Evolutionary conservation across 2,797 vertebrate genomes (phyloP), one percentile per base, ranked within the genome.

Genomic region (Prionace glauca): DNA sequence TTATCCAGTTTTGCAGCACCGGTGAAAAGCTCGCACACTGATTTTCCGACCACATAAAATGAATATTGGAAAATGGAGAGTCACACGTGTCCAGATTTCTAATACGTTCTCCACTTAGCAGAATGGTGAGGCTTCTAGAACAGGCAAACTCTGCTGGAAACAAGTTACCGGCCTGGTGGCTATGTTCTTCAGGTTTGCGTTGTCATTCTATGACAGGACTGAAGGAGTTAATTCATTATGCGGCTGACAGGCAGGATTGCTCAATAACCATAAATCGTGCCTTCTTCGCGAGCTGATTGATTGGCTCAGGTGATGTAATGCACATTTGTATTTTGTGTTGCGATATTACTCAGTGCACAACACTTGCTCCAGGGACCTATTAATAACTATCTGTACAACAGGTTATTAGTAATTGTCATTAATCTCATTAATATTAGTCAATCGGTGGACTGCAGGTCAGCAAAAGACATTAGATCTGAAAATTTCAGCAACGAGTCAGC

Each of bases 221-320:
- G 41, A 77, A 95, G 26, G 45, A n/a, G 71, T 77, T 95, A 95
- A 95, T 74, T 94, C 41, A 95, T 95, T 95, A 32, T 50, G 32
- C 0, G 41, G 41, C 71, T 95, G 93, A 95, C 29, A 56, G 69
- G 5, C 71, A 45, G 71, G 71, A 77, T 95, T 74, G 50, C 93
- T 56, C 14, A 71, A 45, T 9, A 29, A 56, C 71, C 26, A 56
- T 95, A 60, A 95, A 74, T 77, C 5, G 71, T 69, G 71, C 36
- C 71, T 74, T 95, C 45, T 45, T 32, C 45, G 0, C 29, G 12
- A 96, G 96, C 96, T 98, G 97, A 98, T 98, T 98, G 98, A 98
- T 98, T 98, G 97, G 97, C 97, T 97, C 74, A 98, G 98, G 97
- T 98, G 97, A 97, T 97, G 97, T 97, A 96, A 97, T 97, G 97